Percentiles rank a stretch among this genome's conserved stretches.
phyloP scores from a whole-genome alignment of 2,797 vertebrate species.

The Chiroxiphia lanceolata region DNA sequence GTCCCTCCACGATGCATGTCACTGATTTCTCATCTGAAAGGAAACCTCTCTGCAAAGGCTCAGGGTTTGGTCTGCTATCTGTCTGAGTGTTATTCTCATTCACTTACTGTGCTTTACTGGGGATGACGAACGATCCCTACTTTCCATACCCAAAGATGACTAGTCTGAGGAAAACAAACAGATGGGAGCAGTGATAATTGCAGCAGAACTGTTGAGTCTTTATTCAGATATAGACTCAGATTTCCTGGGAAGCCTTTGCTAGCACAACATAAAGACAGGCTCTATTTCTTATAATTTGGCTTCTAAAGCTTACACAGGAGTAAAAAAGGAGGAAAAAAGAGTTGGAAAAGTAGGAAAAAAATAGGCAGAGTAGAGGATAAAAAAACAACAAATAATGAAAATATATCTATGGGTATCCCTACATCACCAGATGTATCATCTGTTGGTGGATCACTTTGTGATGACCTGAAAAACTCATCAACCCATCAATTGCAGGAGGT shows the following conservation, averaged over 20 bases:
- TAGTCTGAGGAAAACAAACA: background rate
- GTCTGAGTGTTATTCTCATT: background rate
- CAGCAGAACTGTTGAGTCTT: background rate
- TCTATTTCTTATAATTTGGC: background rate
- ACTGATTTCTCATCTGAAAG: background rate
- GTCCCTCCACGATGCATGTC: background rate
- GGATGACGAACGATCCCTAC: background rate
- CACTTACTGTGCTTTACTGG: background rate
- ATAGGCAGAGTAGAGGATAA: accelerated
- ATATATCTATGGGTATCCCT: background rate
- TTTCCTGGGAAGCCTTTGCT: background rate
- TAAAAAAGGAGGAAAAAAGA: background rate
- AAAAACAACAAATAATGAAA: background rate
- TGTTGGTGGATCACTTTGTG: accelerated
- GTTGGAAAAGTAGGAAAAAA: too few relatives aligned
- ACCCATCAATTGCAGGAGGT: accelerated
- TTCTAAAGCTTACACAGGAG: background rate
- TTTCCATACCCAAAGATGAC: background rate
- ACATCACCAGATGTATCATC: accelerated
- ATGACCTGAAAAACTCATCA: background rate
- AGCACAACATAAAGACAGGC: background rate
- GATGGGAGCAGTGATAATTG: background rate
- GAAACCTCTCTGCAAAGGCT: background rate
- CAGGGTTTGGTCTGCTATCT: background rate
- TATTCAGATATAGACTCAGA: background rate